Base-by-base conservation (phyloP, 2,113 vertebrate species). In the Picathartes gymnocephalus region DNA sequence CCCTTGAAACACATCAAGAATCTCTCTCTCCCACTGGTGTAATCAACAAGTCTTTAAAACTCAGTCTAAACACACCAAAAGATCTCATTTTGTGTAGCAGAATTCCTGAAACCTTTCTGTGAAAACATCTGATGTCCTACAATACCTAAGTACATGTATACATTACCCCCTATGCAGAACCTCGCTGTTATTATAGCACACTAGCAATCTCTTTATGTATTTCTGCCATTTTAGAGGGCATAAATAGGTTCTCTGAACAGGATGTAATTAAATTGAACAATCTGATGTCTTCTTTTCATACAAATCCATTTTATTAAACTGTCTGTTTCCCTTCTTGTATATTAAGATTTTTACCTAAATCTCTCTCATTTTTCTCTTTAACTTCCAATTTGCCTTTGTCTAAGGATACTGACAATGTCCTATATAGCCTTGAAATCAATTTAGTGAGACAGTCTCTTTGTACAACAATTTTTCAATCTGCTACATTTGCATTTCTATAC, bases 401-500 rank as follows among this genome's bases (percentile, higher is more conserved):
- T 97, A 96, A 97, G 71, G 39, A 72, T 91, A 92, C 95, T 86
- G 84, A 93, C 86, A 97, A 96, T 94, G 83, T 96, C 89, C 90
- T 78, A 82, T 88, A 93, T 95, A 97, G 96, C 92, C 96, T 97
- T 96, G 94, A 98, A 98, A 98, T 98, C 97, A 97, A 97, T 98
- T 97, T 98, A 96, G 94, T 90, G 85, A 97, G 93, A 93, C 79
- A 82, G 73, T 84, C 57, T 83, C 95, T 97, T 97, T 96, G 92
- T 96, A 96, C 39, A 94, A 88, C 93, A 95, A 91, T 96, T 98
- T 97, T 96, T 96, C 96, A 97, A 94, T 97, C 94, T 97, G 81
- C 88, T 95, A 89, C 91, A 97, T 98, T 97, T 98, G 97, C 97
- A 98, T 98, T 97, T 97, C 97, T 98, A 97, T 98, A 97, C 94